phyloP scores from a whole-genome alignment of 2,888 invertebrate genomes.

The Hedya salicella region DNA sequence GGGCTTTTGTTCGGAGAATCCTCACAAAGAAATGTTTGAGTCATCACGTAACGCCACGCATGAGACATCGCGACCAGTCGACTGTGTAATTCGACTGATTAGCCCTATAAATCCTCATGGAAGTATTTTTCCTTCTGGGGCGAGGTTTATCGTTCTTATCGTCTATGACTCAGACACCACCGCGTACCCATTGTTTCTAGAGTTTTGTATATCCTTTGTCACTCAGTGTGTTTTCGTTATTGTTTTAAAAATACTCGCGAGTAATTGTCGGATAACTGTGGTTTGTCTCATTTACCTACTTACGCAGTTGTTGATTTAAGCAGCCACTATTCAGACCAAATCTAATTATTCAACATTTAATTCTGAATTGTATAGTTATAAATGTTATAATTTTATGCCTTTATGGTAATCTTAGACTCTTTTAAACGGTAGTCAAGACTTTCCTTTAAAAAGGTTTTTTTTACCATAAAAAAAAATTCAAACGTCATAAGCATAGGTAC shows the following conservation, averaged over 20 bases:
- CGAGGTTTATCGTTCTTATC: conserved; percentile 16
- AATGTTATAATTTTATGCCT: neutral
- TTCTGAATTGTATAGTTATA: neutral
- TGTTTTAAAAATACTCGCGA: conserved; percentile 17
- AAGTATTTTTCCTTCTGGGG: conserved; percentile 13
- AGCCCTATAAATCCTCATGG: conserved; percentile 32
- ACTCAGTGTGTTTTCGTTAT: conserved; percentile 16
- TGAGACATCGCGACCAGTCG: conserved; percentile 37
- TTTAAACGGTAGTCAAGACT: neutral
- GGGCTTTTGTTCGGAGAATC: conserved; percentile 44
- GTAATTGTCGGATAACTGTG: conserved; percentile 20
- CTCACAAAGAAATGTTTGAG: conserved; percentile 51
- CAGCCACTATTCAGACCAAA: conserved; percentile 20
- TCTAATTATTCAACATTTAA: conserved; percentile 17
- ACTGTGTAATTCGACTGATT: conserved; percentile 27
- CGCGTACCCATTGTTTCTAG: conserved; percentile 14
- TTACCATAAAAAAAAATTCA: too few species aligned
- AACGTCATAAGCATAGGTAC: neutral
- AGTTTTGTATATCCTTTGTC: conserved; percentile 10
- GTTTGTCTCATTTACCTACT: conserved; percentile 19
- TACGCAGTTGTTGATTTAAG: conserved; percentile 10
- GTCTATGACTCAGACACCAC: conserved; percentile 27
- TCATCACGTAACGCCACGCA: conserved; percentile 44
- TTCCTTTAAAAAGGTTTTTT: too few species aligned
- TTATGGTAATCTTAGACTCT: conserved; percentile 6